Base-by-base conservation (phyloP, 2,113 vertebrate genomes). In the Bubo bubo region DNA sequence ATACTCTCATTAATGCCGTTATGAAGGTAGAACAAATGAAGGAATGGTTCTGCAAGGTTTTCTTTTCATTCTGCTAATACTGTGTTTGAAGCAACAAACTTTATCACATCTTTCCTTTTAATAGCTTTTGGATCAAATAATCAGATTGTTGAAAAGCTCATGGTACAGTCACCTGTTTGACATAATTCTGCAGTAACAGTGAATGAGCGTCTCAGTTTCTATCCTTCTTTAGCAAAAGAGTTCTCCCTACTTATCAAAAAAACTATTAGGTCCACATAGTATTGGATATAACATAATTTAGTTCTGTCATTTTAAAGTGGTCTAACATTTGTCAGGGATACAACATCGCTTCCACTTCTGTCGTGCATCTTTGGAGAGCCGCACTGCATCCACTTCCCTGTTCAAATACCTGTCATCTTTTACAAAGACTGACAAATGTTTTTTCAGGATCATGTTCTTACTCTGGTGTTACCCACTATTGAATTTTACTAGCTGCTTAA, bases 341-440 rank as follows among this genome's bases (percentile, higher is more conserved):
- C 81, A 92, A 50, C 79, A 72, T 74, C 47, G 41, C 75, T 79
- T 96, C 94, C 66, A 60, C 74, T 98, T 95, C 93, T 92, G 87
- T 97, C 96, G 88, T 63, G 73, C 75, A 79, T 96, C 80, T 98
- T 97, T 49, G 93, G 93, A 98, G 84, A 97, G 81, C 72, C 94
- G 77, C 62, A 32, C 88, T 97, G 73, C 94, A 93, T 97, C 98
- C 91, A 92, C 87, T 95, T 95, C 94, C 77, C 89, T 97, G 95
- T 97, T 98, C 96, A 98, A 97, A 97, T 93, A 96, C 83, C 90
- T 98, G 97, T 98, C 97, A 97, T 97, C 96, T 98, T 97, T 97
- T 94, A 93, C 82, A 97, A 97, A 97, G 97, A 96, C 97, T 98
- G 96, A 98, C 96, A 98, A 98, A 97, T 98, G 95, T 96, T 98